phyloP scores from a whole-genome alignment of 2,888 invertebrate species.

The Neoascia interrupta region DNA sequence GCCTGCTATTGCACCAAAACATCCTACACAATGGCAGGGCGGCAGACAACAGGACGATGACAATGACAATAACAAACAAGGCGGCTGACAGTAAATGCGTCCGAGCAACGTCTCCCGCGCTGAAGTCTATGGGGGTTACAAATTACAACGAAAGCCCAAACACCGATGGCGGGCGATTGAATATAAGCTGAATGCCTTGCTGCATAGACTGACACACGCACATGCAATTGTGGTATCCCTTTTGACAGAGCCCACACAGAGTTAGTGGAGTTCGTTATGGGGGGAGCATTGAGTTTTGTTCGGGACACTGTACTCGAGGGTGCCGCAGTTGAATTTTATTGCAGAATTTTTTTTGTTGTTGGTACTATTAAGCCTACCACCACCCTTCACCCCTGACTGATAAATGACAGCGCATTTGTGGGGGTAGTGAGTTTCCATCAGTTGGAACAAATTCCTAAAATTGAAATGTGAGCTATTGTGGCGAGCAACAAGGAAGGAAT shows the following conservation, averaged over 20 bases:
- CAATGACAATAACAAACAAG: constrained; percentile 46
- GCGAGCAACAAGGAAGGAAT: constrained; percentile 41
- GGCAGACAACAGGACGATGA: constrained; percentile 19
- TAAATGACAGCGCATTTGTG: constrained; percentile 29
- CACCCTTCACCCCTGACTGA: background rate
- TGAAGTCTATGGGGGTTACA: constrained; percentile 28
- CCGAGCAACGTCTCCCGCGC: constrained; percentile 23
- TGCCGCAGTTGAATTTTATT: constrained; percentile 48
- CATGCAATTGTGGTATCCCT: constrained; percentile 29
- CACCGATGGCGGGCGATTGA: background rate
- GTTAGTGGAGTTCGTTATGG: background rate
- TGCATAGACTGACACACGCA: constrained; percentile 6
- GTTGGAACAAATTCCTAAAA: constrained; percentile 59
- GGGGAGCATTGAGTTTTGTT: constrained; percentile 21
- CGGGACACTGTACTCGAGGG: constrained; percentile 21
- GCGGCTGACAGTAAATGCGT: constrained; percentile 59
- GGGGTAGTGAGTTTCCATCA: constrained; percentile 49
- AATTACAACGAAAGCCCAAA: constrained; percentile 33
- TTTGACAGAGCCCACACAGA: constrained; percentile 29
- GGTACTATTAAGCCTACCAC: constrained; percentile 10
- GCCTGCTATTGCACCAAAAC: constrained; percentile 17
- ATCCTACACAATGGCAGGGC: too few relatives aligned
- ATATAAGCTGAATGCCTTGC: constrained; percentile 25
- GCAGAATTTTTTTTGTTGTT: constrained; percentile 35
- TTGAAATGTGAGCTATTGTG: constrained; percentile 65